phyloP scores from a whole-genome alignment of 2,113 vertebrate genomes.

The Seriola rivoliana region DNA sequence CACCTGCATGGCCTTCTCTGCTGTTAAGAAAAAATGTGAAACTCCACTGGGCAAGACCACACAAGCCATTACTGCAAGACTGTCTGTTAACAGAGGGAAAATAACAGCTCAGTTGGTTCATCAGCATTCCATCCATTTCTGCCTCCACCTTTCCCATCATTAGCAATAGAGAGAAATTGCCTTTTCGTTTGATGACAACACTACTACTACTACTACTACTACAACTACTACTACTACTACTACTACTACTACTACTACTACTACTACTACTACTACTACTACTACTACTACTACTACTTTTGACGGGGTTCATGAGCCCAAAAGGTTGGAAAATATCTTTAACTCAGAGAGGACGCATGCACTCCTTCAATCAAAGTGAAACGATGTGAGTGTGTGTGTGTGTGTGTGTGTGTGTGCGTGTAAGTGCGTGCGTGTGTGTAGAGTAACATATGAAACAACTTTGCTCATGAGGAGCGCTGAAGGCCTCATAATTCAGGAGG shows the following conservation, averaged over 20 bases:
- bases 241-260: too few relatives aligned
- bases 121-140: constrained; percentile 67
- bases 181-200: rapidly evolving
- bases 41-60: constrained; percentile 64
- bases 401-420: not conserved
- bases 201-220: too few relatives aligned
- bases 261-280: too few relatives aligned
- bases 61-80: constrained; percentile 47
- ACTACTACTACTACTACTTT: too few relatives aligned
- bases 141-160: constrained; percentile 16
- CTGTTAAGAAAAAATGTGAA: constrained; percentile 19
- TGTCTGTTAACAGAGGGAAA: constrained; percentile 40
- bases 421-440: not conserved
- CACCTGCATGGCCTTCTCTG: not conserved
- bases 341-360: not conserved
- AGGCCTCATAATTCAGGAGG: constrained; percentile 57
- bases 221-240: too few relatives aligned
- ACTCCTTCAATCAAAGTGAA: not conserved
- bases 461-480: constrained; percentile 9
- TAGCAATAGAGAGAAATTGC: not conserved
- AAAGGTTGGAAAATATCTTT: constrained; percentile 16
- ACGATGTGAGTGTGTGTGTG: not conserved
- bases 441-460: constrained; percentile 47
- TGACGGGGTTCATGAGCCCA: not conserved
- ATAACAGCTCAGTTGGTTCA: constrained; percentile 57